Evolutionary conservation across 30 jellyfish, hydroid and myxozoan genomes (phyloP).

Genomic region (Haliclystus octoradiatus): DNA sequence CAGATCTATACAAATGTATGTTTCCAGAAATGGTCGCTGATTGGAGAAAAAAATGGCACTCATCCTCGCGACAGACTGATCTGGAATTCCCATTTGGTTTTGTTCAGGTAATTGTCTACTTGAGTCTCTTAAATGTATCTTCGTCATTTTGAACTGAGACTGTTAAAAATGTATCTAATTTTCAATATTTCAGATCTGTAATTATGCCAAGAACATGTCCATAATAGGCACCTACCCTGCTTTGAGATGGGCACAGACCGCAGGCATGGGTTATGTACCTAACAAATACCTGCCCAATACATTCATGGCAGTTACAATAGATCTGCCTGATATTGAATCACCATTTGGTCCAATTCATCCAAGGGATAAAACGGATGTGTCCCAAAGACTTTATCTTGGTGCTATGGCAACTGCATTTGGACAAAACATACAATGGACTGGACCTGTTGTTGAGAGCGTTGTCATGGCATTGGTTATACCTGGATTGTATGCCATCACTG

Average conservation of each 20-base stretch:
- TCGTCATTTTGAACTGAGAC: not conserved
- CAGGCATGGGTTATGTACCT: conserved; percentile 36
- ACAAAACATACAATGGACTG: conserved; percentile 21
- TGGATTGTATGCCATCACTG: not conserved
- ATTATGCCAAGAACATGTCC: not conserved
- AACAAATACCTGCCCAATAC: conserved; percentile 19
- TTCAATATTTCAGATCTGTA: conserved; percentile 7
- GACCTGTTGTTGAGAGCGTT: conserved; percentile 20
- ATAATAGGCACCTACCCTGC: conserved; percentile 10
- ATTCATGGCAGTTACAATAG: conserved; percentile 54
- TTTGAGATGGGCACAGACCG: conserved; percentile 30
- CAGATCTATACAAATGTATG: conserved; percentile 19
- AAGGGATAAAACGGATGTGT: conserved; percentile 48
- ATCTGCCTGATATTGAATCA: conserved; percentile 32
- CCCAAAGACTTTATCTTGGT: conserved; percentile 20
- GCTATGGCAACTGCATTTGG: conserved; percentile 17
- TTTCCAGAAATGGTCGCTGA: conserved; percentile 40
- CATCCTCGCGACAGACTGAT: conserved; percentile 18
- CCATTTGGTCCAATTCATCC: conserved; percentile 48
- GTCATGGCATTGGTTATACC: not conserved
- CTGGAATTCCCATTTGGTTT: conserved; percentile 36
- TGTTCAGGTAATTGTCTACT: conserved; percentile 19
- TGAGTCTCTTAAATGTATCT: not conserved
- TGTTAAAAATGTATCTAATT: not conserved
- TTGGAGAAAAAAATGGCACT: conserved; percentile 33